phyloP scores from a whole-genome alignment of 2,797 vertebrate species.

The Pempheris klunzingeri region DNA sequence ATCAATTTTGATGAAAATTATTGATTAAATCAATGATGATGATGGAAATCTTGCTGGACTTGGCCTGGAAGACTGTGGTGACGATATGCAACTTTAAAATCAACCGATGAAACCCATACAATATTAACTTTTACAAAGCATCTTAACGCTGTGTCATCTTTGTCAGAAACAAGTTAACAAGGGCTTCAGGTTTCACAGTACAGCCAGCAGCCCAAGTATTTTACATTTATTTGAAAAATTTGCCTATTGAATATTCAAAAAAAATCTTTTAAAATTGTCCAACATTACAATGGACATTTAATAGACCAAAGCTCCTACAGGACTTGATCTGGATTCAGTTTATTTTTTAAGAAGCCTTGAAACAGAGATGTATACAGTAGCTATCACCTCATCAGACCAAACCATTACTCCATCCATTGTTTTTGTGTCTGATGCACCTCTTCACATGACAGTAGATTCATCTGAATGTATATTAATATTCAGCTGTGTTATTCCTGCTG shows the following conservation, averaged over 20 bases:
- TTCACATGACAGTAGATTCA: constrained; percentile 26
- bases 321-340: constrained; percentile 31
- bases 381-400: constrained; percentile 70
- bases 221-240: constrained; percentile 15
- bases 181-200: constrained; percentile 35
- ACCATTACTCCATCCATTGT: constrained; percentile 67
- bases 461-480: constrained; percentile 24
- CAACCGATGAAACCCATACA: constrained; percentile 50
- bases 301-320: constrained; percentile 21
- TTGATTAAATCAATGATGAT: background rate
- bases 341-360: constrained; percentile 59
- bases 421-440: constrained; percentile 49
- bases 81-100: constrained; percentile 51
- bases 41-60: constrained; percentile 40
- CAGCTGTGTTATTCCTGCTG: constrained; percentile 33
- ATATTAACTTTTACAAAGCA: constrained; percentile 59
- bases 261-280: constrained; percentile 23
- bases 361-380: constrained; percentile 87
- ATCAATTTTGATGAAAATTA: constrained; percentile 1
- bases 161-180: constrained; percentile 64
- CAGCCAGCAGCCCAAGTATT: constrained; percentile 38
- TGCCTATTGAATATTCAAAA: background rate
- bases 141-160: constrained; percentile 79
- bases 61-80: constrained; percentile 81
- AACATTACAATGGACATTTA: constrained; percentile 26